phyloP scores from a whole-genome alignment of 2,888 invertebrate species.

The Philereme transversata region DNA sequence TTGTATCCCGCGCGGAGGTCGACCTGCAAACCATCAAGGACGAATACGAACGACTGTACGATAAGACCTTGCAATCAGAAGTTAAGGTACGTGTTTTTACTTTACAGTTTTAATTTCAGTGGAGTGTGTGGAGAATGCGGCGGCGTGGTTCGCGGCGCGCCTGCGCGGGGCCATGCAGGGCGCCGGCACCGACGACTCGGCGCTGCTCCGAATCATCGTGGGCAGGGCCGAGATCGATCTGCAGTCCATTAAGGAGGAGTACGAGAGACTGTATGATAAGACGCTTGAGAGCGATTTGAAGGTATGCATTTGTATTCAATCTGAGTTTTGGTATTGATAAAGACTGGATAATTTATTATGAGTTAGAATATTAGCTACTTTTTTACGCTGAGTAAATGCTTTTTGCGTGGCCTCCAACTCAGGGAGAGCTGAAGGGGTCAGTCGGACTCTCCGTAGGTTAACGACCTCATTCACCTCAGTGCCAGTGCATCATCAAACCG shows the following conservation, averaged over 20 bases:
- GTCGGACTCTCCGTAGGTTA: too few relatives aligned
- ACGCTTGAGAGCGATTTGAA: conserved; percentile 86
- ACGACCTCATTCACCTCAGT: too few relatives aligned
- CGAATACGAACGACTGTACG: conserved; percentile 88
- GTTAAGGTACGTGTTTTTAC: conserved; percentile 78
- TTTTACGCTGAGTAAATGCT: too few relatives aligned
- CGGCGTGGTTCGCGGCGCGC: conserved; percentile 88
- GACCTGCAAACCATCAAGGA: conserved; percentile 88
- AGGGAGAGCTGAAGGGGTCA: too few relatives aligned
- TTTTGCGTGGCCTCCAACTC: too few relatives aligned
- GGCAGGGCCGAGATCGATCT: conserved; percentile 88
- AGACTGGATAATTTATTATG: too few relatives aligned
- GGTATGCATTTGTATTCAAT: conserved; percentile 65
- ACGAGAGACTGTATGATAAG: conserved; percentile 87
- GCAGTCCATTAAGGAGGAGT: conserved; percentile 87
- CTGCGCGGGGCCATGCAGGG: conserved; percentile 87
- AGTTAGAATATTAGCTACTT: too few relatives aligned
- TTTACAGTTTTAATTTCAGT: conserved; percentile 78
- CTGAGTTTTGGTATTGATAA: conserved; percentile 1
- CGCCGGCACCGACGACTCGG: conserved; percentile 88
- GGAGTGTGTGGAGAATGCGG: conserved; percentile 87
- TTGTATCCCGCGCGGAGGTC: conserved; percentile 87
- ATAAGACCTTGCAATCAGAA: conserved; percentile 87
- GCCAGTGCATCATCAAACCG: too few relatives aligned
- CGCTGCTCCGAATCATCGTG: conserved; percentile 87